Evolutionary conservation across 2,888 invertebrate species (phyloP).

Genomic region (Eledona agricola): DNA sequence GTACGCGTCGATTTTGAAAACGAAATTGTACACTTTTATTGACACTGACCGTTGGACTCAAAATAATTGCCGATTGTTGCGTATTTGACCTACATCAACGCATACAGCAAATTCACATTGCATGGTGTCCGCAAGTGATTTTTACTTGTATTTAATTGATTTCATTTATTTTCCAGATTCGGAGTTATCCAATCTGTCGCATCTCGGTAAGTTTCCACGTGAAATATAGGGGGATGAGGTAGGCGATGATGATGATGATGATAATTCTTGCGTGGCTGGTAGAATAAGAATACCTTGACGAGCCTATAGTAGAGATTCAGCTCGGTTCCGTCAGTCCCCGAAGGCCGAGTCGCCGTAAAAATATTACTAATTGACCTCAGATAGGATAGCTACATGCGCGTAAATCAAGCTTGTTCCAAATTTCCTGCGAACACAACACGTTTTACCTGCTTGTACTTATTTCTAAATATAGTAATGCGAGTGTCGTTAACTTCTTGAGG

Average conservation of each 20-base stretch:
- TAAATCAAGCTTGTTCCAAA: constrained; percentile 13
- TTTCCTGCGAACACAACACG: constrained; percentile 4
- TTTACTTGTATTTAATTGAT: constrained; percentile 4
- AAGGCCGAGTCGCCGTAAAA: constrained; percentile 1
- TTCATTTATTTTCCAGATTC: constrained; percentile 66
- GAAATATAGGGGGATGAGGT: too few species aligned
- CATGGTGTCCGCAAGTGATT: constrained; percentile 1
- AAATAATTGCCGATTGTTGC: constrained; percentile 5
- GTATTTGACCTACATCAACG: constrained; percentile 24
- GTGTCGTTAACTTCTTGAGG: constrained; percentile 37
- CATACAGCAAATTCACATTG: constrained; percentile 4
- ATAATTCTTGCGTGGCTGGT: too few species aligned
- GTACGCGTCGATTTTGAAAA: constrained; percentile 13
- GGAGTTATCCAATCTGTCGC: constrained; percentile 70
- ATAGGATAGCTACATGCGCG: constrained; percentile 6
- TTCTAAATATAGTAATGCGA: constrained; percentile 32
- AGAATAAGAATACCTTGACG: too few species aligned
- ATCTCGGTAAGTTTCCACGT: constrained; percentile 68
- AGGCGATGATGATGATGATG: too few species aligned
- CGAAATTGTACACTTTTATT: constrained; percentile 4
- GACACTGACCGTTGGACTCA: too few species aligned
- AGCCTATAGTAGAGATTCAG: too few species aligned
- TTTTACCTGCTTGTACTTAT: constrained; percentile 18
- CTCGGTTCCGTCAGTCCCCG: constrained; percentile 3
- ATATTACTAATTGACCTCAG: constrained; percentile 13